Conservation (phyloP, 2,113 vertebrate genomes). For the Paracanthobrama guichenoti region DNA sequence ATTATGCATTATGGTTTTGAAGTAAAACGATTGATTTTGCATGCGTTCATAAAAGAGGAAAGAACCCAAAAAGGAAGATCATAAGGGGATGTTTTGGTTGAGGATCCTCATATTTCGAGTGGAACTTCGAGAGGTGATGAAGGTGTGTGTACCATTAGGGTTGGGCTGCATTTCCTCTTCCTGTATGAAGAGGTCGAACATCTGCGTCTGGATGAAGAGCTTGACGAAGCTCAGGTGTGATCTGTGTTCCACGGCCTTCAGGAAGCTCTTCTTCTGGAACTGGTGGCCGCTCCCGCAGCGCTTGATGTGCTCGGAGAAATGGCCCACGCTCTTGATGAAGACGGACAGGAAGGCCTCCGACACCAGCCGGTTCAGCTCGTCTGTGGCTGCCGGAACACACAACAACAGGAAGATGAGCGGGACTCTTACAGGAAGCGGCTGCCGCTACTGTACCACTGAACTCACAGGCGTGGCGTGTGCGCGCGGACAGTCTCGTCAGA, state of each 20-base stretch:
- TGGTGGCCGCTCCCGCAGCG: slow-evolving; percentile 10
- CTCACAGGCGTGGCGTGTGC: slow-evolving; percentile 57
- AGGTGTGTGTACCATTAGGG: slow-evolving; percentile 66
- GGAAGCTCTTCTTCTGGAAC: slow-evolving; percentile 86
- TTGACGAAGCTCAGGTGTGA: slow-evolving; percentile 82
- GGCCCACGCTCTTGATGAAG: slow-evolving; percentile 85
- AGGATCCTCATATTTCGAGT: no score
- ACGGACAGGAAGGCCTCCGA: slow-evolving; percentile 87
- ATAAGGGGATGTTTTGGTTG: no score
- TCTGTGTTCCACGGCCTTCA: slow-evolving; percentile 81
- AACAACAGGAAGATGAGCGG: not conserved
- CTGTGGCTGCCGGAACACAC: slow-evolving; percentile 70
- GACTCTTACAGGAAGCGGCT: not conserved
- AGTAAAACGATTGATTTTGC: no score
- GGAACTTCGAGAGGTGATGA: no score
- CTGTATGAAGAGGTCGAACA: slow-evolving; percentile 93
- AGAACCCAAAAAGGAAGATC: no score
- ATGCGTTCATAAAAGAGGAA: no score
- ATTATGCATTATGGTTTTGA: no score
- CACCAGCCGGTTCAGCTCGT: slow-evolving; percentile 85
- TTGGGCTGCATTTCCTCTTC: slow-evolving; percentile 85
- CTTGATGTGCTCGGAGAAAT: slow-evolving; percentile 80
- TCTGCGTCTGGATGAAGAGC: slow-evolving; percentile 89
- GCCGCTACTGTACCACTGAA: not conserved
- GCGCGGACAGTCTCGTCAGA: slow-evolving; percentile 60